Evolutionary conservation across 2,113 vertebrate species (phyloP), one percentile per base, ranked within the genome.

Genomic region (Myiozetetes cayanensis): DNA sequence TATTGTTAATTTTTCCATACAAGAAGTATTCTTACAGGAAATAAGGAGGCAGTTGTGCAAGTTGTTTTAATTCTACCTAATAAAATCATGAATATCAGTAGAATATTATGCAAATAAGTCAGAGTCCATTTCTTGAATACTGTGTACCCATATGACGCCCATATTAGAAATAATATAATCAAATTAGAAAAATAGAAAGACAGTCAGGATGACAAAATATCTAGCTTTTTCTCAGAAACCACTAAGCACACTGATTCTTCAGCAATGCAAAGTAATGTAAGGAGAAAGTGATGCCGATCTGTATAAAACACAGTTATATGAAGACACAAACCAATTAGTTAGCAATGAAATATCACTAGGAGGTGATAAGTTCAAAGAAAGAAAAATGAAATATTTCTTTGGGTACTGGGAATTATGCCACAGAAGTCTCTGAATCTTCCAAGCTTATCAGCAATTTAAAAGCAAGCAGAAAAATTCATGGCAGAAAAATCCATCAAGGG

Each of bases 71-170:
- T 83, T 71, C 30, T 56, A 37, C 10, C 33, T 44, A 58, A 78
- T 27, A 37, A 85, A 81, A 44, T 74, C 2, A 11, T 44, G 28
- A 79, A 73, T 15, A 80, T 4, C 6, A 12, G 16, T 39, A 46
- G 18, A 74, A 56, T 23, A 84, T 14, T 25, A 67, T 24, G 3
- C 46, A 81, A 81, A 75, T 30, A 9, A 66, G 12, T 8, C 39
- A 16, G 7, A 70, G 6, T 71, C 21, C 8, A n/a, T 10, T 70
- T 90, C 12, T 66, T 90, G 27, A 35, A 44, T 27, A 44, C 10
- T 62, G 7, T 39, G n/a, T 55, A 46, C 8, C 41, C 37, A 27
- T 31, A 55, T n/a, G 31, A 30, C 8, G 0, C 0, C 10, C 33
- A 58, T 66, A 62, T 20, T 9, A 58, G 24, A 92, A 79, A 87